Evolutionary conservation across 1,140 invertebrate genomes (phyloP), one percentile per base, ranked within the genome.

Genomic region (Drosophila pandora): DNA sequence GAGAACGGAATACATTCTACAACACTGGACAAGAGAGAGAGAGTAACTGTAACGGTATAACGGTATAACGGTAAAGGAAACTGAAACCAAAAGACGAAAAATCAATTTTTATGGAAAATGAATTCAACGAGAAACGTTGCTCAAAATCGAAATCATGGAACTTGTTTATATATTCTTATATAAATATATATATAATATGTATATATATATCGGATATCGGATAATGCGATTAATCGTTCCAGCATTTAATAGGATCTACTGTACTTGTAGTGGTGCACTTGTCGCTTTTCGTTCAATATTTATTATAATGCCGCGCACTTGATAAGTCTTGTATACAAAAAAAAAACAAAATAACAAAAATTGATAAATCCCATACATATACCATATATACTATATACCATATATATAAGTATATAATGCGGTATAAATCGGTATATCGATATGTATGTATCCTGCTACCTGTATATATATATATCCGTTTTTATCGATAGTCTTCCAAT

Each of bases 201-300:
- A 23, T 17, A 21, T 17, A 43, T 43, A 21, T 43, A 43, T 17
- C 17, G 17, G 17, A 37, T 37, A n/a, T 6, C 41, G 41, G 17
- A 43, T 21, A 6, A 43, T 21, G 21, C 17, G 43, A 45, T 17
- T 17, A 17, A 47, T 41, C 37, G 69, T 72, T 73, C 58, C 58
- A 55, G 68, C 57, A 73, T 72, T 73, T 71, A 73, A 43, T 56
- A 56, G 50, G 39, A 49, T 43, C 65, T 62, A 47, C 60, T 59
- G 37, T 57, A 41, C 13, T 43, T 43, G 43, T 47, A 22, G 43
- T 22, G 17, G 13, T 48, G 34, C 63, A 67, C 47, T 53, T 52
- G 21, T 56, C 47, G 39, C 37, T 50, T 55, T 62, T 72, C 72
- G 50, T 73, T 72, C 47, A 54, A 59, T 53, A 63, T 52, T 45